A percentile compares a stretch with the other conserved stretches of the same genome.
Conservation (phyloP, 2,888 invertebrate genomes). For the Cosmia trapezina region DNA sequence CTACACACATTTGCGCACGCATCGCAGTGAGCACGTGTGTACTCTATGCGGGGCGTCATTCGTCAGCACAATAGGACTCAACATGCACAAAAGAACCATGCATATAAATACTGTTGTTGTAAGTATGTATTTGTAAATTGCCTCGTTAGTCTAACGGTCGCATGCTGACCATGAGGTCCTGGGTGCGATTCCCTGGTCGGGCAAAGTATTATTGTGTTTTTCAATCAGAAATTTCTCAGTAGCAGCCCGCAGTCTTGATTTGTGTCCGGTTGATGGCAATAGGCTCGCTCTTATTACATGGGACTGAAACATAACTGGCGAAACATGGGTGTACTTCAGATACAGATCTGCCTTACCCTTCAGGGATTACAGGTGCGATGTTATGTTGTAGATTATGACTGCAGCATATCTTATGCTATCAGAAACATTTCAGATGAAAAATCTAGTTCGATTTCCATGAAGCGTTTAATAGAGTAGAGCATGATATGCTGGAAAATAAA, state of each 20-base stretch:
- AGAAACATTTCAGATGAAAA: background rate
- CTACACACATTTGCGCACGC: constrained; percentile 84
- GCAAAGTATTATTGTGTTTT: background rate
- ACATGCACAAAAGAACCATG: constrained; percentile 75
- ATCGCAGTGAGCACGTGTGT: constrained; percentile 81
- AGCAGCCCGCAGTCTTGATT: background rate
- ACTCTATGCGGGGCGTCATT: constrained; percentile 82
- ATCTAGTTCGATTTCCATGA: background rate
- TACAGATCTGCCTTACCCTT: background rate
- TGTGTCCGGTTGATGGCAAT: background rate
- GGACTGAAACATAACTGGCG: background rate
- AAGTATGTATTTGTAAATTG: constrained; percentile 26
- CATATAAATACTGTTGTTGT: constrained; percentile 52
- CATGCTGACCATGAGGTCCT: background rate
- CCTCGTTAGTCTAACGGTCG: background rate
- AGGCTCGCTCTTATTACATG: background rate
- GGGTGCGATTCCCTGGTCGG: too few relatives aligned
- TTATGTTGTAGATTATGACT: background rate
- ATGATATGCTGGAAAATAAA: background rate
- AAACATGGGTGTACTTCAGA: background rate
- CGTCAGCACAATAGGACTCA: constrained; percentile 80
- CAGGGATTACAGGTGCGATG: background rate
- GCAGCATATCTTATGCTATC: background rate
- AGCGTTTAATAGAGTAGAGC: constrained; percentile 22
- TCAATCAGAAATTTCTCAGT: background rate